Evolutionary conservation across 92 coral and sea anemone species (phyloP).

Genomic region (Epizoanthus rinbou): DNA sequence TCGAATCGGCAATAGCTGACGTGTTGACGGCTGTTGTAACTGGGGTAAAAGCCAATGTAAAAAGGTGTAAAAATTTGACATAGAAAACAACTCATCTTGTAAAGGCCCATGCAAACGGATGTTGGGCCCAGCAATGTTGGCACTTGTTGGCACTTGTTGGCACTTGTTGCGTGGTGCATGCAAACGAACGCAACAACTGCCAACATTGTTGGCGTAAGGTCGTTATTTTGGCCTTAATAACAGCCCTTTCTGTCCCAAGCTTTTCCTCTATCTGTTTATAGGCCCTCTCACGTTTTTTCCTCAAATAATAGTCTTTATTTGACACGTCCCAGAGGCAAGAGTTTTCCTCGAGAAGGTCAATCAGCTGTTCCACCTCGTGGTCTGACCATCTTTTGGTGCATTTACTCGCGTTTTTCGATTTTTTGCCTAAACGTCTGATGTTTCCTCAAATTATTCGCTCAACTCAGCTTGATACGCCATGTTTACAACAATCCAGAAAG

Average conservation of each 20-base stretch:
- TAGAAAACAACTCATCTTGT: too few species aligned
- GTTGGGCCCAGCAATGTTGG: too few species aligned
- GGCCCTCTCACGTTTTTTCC: neutral
- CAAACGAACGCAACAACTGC: neutral
- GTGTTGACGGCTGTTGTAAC: too few species aligned
- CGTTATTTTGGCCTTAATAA: conserved; percentile 6
- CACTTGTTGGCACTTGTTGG: too few species aligned
- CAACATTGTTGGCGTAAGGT: neutral
- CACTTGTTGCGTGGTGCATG: too few species aligned
- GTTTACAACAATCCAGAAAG: neutral
- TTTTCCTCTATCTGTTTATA: conserved; percentile 18
- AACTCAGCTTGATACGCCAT: neutral
- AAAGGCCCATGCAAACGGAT: too few species aligned
- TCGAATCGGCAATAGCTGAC: too few species aligned
- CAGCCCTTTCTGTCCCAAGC: conserved; percentile 10
- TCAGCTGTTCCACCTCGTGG: conserved; percentile 24
- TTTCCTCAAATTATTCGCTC: conserved; percentile 14
- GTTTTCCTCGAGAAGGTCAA: conserved; percentile 19
- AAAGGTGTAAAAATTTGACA: too few species aligned
- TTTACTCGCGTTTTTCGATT: conserved; percentile 23
- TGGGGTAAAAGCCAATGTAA: too few species aligned
- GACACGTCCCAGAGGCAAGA: conserved; percentile 24
- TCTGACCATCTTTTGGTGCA: conserved; percentile 24
- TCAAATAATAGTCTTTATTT: conserved; percentile 10
- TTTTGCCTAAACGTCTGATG: conserved; percentile 3